Evolutionary conservation across 2,113 vertebrate species (phyloP), one percentile per base, ranked within the genome.

Genomic region (Cathartes aura): DNA sequence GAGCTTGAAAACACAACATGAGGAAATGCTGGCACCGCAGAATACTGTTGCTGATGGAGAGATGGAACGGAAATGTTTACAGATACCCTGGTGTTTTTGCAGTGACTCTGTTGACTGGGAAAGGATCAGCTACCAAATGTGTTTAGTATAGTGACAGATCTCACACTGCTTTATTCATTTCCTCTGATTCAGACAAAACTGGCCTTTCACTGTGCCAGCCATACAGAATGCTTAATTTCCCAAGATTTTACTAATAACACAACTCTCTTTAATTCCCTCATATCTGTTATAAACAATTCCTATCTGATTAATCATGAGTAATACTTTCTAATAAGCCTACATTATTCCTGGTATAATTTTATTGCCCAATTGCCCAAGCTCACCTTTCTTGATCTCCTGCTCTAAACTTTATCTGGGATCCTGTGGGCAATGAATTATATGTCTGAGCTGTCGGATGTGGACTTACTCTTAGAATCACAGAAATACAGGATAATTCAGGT

Each of bases 211-310:
- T 38, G 87, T 95, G 50, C 72, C 90, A 98, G 50, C 45, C 81
- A 59, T 93, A 96, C 45, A 62, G 45, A 87, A 87, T 88, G 59
- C 29, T 48, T 82, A 15, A 56, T 87, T 87, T 82, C 59, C 34
- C 36, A 87, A 45, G 64, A 68, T 48, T 87, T 84, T 82, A 45
- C 47, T 95, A 82, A 79, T 79, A 81, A 38, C 71, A 90, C 29
- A 83, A 67, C 2, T 67, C 3, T 75, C 14, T 88, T 95, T 94
- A 86, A 82, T 72, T 97, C 76, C 79, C 67, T 94, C 45, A 91
- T 90, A 71, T 73, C 90, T 98, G 85, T 91, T 96, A 59, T 78
- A 83, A 83, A 80, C 50, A 96, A 94, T 96, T 98, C 91, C 86
- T 97, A 56, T 93, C 70, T 68, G 64, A 43, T 29, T 97, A 96